phyloP scores from a whole-genome alignment of 2,113 vertebrate genomes.

The Percina caprodes region DNA sequence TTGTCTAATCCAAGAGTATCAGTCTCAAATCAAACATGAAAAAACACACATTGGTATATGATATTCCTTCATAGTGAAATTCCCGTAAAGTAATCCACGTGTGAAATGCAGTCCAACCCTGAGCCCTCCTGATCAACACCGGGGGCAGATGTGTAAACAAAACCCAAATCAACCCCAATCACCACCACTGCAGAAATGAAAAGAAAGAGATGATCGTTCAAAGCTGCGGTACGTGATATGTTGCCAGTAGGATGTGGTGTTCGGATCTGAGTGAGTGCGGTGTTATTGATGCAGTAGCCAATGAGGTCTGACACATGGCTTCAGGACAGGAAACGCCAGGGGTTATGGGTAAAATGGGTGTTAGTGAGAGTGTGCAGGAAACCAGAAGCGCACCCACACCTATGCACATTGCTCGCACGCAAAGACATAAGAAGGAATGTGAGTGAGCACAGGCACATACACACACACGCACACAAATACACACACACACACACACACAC shows the following conservation, averaged over 20 bases:
- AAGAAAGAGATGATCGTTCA: slow-evolving; percentile 36
- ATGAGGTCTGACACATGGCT: slow-evolving; percentile 79
- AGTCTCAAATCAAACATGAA: neutral
- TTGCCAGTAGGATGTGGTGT: slow-evolving; percentile 48
- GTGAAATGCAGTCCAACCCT: neutral
- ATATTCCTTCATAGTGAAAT: neutral
- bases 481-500: slow-evolving; percentile 28
- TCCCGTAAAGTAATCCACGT: neutral
- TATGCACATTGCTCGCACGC: slow-evolving; percentile 55
- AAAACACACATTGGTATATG: neutral
- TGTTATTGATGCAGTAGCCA: slow-evolving; percentile 76
- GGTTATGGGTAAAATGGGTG: slow-evolving; percentile 80
- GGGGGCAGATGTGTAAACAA: slow-evolving; percentile 57
- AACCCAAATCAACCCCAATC: slow-evolving; percentile 51
- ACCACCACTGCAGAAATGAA: slow-evolving; percentile 22
- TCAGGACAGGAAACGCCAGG: slow-evolving; percentile 80
- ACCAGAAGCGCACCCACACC: slow-evolving; percentile 60
- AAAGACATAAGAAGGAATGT: slow-evolving; percentile 41
- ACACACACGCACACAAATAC: slow-evolving; percentile 31
- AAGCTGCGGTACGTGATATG: slow-evolving; percentile 48
- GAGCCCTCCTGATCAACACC: slow-evolving; percentile 28
- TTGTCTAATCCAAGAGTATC: neutral
- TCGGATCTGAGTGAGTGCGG: slow-evolving; percentile 50
- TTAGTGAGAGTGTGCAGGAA: slow-evolving; percentile 66
- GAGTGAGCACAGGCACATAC: slow-evolving; percentile 15